Evolutionary conservation across 2,113 vertebrate species (phyloP).

Genomic region (Catharus minimus): DNA sequence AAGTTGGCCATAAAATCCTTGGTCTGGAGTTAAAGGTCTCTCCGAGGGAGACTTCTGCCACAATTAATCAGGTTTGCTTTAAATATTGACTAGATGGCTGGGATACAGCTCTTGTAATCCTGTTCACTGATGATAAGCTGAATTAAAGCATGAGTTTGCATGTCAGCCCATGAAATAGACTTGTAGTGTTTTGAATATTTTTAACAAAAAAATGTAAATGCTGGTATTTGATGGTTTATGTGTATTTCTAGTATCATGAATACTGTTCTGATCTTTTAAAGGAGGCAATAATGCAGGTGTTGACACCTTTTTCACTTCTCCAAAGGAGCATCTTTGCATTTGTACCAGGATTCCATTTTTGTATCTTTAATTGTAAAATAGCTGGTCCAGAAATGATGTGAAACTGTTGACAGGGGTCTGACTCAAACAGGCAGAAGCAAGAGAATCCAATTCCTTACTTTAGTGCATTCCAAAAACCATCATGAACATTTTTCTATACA

Average conservation of each 20-base stretch:
- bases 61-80: slow-evolving; percentile 23
- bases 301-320: slow-evolving; percentile 59
- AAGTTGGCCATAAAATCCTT: slow-evolving; percentile 39
- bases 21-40: slow-evolving; percentile 47
- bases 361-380: slow-evolving; percentile 55
- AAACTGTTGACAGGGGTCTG: background rate
- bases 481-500: fast-evolving
- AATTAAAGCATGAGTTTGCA: slow-evolving; percentile 57
- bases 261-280: slow-evolving; percentile 1
- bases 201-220: slow-evolving; percentile 51
- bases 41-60: slow-evolving; percentile 43
- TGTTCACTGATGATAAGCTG: background rate
- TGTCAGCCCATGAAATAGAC: slow-evolving; percentile 58
- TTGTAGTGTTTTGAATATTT: slow-evolving; percentile 51
- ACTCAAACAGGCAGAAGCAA: slow-evolving; percentile 10
- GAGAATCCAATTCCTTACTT: background rate
- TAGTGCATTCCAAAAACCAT: background rate
- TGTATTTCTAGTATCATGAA: slow-evolving; percentile 18
- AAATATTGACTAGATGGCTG: slow-evolving; percentile 1
- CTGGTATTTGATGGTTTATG: slow-evolving; percentile 59
- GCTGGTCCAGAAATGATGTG: background rate
- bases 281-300: slow-evolving; percentile 57
- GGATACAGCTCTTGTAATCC: slow-evolving; percentile 12
- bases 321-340: slow-evolving; percentile 58
- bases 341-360: slow-evolving; percentile 56